Evolutionary conservation across 2,113 vertebrate species (phyloP).

Genomic region (Hyperopisus bebe): DNA sequence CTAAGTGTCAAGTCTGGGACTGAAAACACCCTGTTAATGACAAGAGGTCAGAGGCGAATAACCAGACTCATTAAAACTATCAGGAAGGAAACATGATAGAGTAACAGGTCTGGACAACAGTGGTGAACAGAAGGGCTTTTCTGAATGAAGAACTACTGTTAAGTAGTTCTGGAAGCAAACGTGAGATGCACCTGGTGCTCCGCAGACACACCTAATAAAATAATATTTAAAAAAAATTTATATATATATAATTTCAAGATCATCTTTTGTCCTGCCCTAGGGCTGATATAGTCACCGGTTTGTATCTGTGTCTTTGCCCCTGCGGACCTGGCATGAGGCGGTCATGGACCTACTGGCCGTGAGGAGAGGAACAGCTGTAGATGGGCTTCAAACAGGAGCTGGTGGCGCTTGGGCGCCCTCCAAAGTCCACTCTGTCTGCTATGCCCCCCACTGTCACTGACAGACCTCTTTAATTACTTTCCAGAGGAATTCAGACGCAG

Average conservation of each 20-base stretch:
- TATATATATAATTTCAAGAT: neutral
- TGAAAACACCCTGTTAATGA: neutral
- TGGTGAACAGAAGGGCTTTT: neutral
- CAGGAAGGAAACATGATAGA: neutral
- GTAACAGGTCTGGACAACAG: neutral
- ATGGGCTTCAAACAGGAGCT: neutral
- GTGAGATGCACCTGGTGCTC: neutral
- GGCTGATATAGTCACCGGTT: neutral
- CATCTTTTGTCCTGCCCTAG: neutral
- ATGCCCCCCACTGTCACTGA: neutral
- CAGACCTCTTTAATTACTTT: slow-evolving; percentile 16
- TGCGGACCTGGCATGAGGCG: neutral
- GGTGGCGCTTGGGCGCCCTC: neutral
- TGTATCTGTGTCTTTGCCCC: neutral
- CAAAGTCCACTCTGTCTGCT: neutral
- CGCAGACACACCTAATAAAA: neutral
- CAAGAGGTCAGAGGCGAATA: neutral
- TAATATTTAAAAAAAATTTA: too few species aligned
- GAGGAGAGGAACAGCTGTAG: slow-evolving; percentile 1
- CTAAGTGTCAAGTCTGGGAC: neutral
- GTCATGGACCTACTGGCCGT: neutral
- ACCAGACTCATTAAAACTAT: neutral
- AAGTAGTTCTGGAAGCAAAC: neutral
- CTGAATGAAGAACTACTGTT: neutral
- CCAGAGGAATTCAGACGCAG: slow-evolving; percentile 1